phyloP scores from a whole-genome alignment of 2,888 invertebrate genomes.

The Heliconius erato region DNA sequence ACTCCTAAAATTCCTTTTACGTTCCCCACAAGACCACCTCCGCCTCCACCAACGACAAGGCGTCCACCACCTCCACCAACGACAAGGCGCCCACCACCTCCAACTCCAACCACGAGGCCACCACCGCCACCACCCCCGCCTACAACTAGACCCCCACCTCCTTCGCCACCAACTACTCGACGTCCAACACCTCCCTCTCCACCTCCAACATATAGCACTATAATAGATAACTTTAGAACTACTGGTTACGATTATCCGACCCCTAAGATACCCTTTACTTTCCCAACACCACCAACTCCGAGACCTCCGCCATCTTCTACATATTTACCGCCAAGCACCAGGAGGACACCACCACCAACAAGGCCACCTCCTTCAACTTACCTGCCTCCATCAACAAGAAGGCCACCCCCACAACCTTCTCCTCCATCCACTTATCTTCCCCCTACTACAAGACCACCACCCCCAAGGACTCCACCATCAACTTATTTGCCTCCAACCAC shows the following conservation, averaged over 20 bases:
- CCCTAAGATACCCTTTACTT: slow-evolving; percentile 58
- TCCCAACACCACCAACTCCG: slow-evolving; percentile 49
- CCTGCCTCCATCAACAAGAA: slow-evolving; percentile 39
- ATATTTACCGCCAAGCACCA: slow-evolving; percentile 35
- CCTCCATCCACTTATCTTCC: slow-evolving; percentile 31
- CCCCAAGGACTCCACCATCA: slow-evolving; percentile 32
- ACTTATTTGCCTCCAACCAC: slow-evolving; percentile 33
- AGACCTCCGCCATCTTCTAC: slow-evolving; percentile 48
- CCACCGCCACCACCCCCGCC: slow-evolving; percentile 29
- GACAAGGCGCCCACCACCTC: slow-evolving; percentile 22
- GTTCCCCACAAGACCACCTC: slow-evolving; percentile 29
- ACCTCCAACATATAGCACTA: slow-evolving; percentile 48
- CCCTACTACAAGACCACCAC: slow-evolving; percentile 40
- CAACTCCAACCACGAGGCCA: slow-evolving; percentile 27
- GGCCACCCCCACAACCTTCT: slow-evolving; percentile 31
- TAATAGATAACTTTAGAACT: slow-evolving; percentile 54
- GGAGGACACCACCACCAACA: slow-evolving; percentile 41
- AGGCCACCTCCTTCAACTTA: slow-evolving; percentile 36
- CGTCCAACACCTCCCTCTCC: slow-evolving; percentile 41
- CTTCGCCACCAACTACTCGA: slow-evolving; percentile 35
- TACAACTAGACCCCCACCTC: slow-evolving; percentile 18
- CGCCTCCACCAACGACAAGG: slow-evolving; percentile 34
- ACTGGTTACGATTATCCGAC: slow-evolving; percentile 66
- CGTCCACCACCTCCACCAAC: slow-evolving; percentile 34
- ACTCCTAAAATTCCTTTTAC: slow-evolving; percentile 55